These are phyloP conservation scores for Alexandromys fortis DNA, from an alignment of 2,113 vertebrate species.

Conservation along the genomic window DNA sequence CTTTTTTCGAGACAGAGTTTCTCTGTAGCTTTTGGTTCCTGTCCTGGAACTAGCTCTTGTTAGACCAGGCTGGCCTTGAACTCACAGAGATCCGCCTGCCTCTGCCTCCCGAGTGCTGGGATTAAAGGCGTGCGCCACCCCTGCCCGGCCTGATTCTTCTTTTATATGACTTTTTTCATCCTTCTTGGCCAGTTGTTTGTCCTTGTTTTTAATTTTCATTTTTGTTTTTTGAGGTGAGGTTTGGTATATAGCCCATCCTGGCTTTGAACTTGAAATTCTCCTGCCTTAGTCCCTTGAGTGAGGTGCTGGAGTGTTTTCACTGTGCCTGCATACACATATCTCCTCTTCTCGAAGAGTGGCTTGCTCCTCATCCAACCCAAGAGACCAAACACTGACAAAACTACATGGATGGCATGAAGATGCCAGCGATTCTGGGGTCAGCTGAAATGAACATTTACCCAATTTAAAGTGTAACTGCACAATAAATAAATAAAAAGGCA, in stretches of 20 bases:
- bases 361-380: constrained; percentile 28
- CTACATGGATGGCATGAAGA: neutral
- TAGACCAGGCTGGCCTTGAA: too few relatives aligned
- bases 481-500: neutral
- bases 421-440: neutral
- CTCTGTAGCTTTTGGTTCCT: too few relatives aligned
- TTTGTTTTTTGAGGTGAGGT: neutral
- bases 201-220: neutral
- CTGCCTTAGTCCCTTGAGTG: neutral
- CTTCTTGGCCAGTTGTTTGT: neutral
- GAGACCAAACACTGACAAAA: neutral
- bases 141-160: neutral
- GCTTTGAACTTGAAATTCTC: neutral
- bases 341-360: neutral
- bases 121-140: too few relatives aligned
- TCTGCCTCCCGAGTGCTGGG: too few relatives aligned
- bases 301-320: neutral
- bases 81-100: too few relatives aligned
- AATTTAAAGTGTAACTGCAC: neutral
- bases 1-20: too few relatives aligned
- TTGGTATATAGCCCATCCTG: neutral
- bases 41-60: too few relatives aligned
- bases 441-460: neutral
- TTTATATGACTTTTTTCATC: neutral
- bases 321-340: too few relatives aligned